Base-by-base conservation (phyloP, 2,797 vertebrate genomes). In the Sternarchorhynchus goeldii region DNA sequence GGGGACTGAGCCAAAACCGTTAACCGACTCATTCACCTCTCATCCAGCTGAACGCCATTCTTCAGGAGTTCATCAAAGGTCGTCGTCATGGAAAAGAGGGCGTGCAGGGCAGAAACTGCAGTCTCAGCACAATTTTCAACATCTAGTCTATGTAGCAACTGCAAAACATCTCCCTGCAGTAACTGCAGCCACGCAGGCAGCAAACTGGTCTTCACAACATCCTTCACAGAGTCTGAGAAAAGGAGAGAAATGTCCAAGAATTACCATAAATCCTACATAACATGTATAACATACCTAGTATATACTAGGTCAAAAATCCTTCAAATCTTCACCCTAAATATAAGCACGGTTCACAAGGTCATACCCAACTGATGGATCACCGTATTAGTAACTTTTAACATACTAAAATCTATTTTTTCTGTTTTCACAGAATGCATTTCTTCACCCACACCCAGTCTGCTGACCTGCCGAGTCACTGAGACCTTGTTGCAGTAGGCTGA, bases 381-480 rank as follows among this genome's bases (percentile, higher is more conserved):
- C 31, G n/a, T 64, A 32, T n/a, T 1, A 17, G 34, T 5, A 14
- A 32, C 16, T 16, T 31, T 34, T 34, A 2, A 14, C 18, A 34
- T 2, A 36, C 20, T 68, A 4, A 67, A n/a, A 25, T 10, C 57
- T 12, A 25, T 25, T 25, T 25, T 25, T 25, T 25, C 25, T 25
- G 25, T 76, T 45, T 58, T 21, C 34, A 41, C 6, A 34, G 53
- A 10, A 55, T 25, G 25, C 25, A 25, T 25, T 25, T 25, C 25
- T 25, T 25, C 60, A 31, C 36, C 75, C 41, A 12, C 18, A 4
- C 6, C 25, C 25, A 25, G 32, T 53, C 25, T 3, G 1, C 8
- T 90, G 92, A 99, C 97, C 97, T 89, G 95, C 95, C 85, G 94
- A 89, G 87, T 99, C 97, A 81, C 90, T 94, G 77, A 99, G 93